phyloP scores from a whole-genome alignment of 1,140 invertebrate genomes.

The Eufriesea mexicana region DNA sequence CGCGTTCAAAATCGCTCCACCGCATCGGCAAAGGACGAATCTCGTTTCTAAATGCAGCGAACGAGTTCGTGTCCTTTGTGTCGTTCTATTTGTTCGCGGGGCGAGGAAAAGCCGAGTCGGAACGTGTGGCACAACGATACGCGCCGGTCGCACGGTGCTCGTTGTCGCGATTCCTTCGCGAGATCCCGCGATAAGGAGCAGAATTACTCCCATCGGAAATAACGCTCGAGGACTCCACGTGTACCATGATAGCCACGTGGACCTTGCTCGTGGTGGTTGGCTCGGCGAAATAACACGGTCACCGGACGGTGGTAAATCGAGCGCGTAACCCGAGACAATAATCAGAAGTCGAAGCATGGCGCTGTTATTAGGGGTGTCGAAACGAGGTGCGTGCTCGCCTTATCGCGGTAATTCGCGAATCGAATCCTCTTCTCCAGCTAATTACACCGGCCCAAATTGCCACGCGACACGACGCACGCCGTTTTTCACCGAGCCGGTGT shows the following conservation, averaged over 20 bases:
- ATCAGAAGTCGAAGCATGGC: slow-evolving; percentile 26
- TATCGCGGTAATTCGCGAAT: slow-evolving; percentile 62
- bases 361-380: slow-evolving; percentile 46
- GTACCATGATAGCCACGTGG: not conserved
- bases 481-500: not conserved
- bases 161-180: not conserved
- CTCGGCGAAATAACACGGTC: slow-evolving; percentile 21
- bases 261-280: not conserved
- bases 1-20: not conserved
- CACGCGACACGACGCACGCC: slow-evolving; percentile 35
- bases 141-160: not conserved
- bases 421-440: slow-evolving; percentile 42
- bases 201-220: not conserved
- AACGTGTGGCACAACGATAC: not conserved
- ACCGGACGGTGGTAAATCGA: slow-evolving; percentile 16
- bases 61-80: not conserved
- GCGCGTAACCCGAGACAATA: slow-evolving; percentile 46
- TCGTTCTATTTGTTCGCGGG: too few relatives aligned
- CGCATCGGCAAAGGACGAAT: not conserved
- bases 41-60: not conserved
- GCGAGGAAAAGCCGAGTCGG: not conserved
- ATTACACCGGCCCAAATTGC: slow-evolving; percentile 32
- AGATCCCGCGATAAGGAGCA: not conserved
- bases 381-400: slow-evolving; percentile 46
- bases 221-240: not conserved